Base-by-base conservation (phyloP, 1,140 invertebrate species). In the Galleria mellonella region DNA sequence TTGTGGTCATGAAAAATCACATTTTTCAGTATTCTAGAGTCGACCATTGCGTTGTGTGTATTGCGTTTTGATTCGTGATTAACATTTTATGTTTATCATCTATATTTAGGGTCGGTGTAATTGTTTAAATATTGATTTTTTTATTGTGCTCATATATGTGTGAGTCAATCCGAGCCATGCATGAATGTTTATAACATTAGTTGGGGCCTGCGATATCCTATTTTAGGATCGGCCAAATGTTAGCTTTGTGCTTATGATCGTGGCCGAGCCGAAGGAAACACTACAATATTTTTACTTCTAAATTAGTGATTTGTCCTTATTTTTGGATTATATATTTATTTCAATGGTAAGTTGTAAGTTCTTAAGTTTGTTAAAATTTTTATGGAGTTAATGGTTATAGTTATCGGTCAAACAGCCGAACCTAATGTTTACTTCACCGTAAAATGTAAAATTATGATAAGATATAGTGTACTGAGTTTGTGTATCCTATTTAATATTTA, bases 101-200 rank as follows among this genome's bases (percentile, higher is more conserved):
- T 62, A 59, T 47, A 60, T 54, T 55, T 69, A 62, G 61, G 17
- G 39, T 36, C 35, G 42, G 46, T 47, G 59, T 69, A 66, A 72
- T 75, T 67, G 65, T 73, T 75, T 73, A 73, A 77, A 75, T 82
- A 82, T 82, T 74, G 77, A 82, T 82, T 82, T 76, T 57, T 67
- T 72, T 72, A 51, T 49, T 39, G 54, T 50, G 35, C 59, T 40
- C 32, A 43, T 51, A 47, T 55, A 51, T 56, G 58, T 64, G 72
- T 72, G 72, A 61, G 63, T 68, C 63, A 62, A 51, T 43, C 41
- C 36, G 37, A 27, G 46, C 17, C 17, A 23, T 23, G 37, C 45
- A 47, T 39, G 58, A 63, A 71, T 81, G 76, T 81, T 81, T 78
- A 78, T 72, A 74, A 73, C 62, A 73, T 69, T 67, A 56, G 53